Evolutionary conservation across 2,888 invertebrate genomes (phyloP).

Genomic region (Lasius platythorax): DNA sequence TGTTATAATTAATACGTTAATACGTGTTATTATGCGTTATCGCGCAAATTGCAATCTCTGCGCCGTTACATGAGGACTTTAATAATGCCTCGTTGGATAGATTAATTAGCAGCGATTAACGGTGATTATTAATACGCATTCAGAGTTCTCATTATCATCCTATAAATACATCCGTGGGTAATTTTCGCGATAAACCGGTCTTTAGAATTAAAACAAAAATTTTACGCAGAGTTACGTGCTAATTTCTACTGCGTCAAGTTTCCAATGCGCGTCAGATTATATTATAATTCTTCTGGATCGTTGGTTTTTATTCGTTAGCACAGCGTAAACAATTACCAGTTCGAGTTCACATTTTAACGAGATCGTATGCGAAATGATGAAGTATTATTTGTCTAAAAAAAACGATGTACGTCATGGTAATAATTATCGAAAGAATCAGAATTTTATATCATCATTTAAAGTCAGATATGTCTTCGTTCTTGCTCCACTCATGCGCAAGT

Average conservation of each 20-base stretch:
- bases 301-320: conserved; percentile 34
- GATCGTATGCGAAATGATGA: not conserved
- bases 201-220: conserved; percentile 39
- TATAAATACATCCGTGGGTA: conserved; percentile 39
- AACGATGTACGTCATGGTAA: not conserved
- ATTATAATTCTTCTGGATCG: conserved; percentile 55
- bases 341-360: conserved; percentile 23
- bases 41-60: conserved; percentile 52
- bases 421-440: not conserved
- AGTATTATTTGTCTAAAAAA: not conserved
- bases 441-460: not conserved
- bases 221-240: conserved; percentile 4
- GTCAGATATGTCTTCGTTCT: too few relatives aligned
- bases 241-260: conserved; percentile 45
- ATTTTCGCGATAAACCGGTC: conserved; percentile 59
- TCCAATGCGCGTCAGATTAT: not conserved
- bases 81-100: conserved; percentile 53
- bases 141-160: conserved; percentile 54
- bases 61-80: conserved; percentile 36
- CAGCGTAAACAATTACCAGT: conserved; percentile 60
- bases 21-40: conserved; percentile 49
- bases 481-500: not conserved
- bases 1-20: conserved; percentile 23
- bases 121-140: conserved; percentile 51
- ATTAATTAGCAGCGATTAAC: conserved; percentile 63